Base-by-base conservation (phyloP, 2,113 vertebrate species). In the Cyprinus carpio region DNA sequence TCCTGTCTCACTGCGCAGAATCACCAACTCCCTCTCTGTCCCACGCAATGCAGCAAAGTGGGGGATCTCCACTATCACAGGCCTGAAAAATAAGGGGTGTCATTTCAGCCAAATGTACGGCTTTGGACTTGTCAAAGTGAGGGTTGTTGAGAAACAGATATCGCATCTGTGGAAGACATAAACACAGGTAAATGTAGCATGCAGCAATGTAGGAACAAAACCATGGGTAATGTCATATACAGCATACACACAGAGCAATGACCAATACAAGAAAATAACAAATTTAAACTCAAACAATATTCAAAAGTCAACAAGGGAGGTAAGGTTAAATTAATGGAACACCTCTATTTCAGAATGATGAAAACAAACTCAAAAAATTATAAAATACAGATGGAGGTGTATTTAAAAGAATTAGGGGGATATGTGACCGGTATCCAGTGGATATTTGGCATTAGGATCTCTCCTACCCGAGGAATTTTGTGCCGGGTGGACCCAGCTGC, bases 391-490 rank as follows among this genome's bases (percentile, higher is more conserved):
- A 34, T 23, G 76, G 34, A 86, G 40, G 40, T 49, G 83, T 78
- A 43, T 51, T 77, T 49, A 87, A 83, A 67, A 84, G 76, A 88
- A 81, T 84, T 16, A 58, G 51, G 27, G 72, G 77, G 75, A 58
- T 4, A 62, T 84, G 82, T 86, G 85, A 91, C 78, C 69, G 69
- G 81, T 84, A 87, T 88, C 94, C 94, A 93, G 92, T 93, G 86
- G 93, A 95, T 75, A 64, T 64, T n/a, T 79, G 84, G 75, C 46
- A 82, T 91, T 95, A 93, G 92, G 94, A 29, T 46, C 46, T 46
- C 27, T 96, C 97, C 96, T 99, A 99, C 98, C 98, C 98, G 95
- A 99, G 97, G 95, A 99, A 99, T 96, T 97, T 99, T 95, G 98
- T 99, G 94, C 98, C 98, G 94, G 98, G 98, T 94, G 98, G 98